Conservation (phyloP, 2,888 invertebrate species). For the Netelia fuscicornis region DNA sequence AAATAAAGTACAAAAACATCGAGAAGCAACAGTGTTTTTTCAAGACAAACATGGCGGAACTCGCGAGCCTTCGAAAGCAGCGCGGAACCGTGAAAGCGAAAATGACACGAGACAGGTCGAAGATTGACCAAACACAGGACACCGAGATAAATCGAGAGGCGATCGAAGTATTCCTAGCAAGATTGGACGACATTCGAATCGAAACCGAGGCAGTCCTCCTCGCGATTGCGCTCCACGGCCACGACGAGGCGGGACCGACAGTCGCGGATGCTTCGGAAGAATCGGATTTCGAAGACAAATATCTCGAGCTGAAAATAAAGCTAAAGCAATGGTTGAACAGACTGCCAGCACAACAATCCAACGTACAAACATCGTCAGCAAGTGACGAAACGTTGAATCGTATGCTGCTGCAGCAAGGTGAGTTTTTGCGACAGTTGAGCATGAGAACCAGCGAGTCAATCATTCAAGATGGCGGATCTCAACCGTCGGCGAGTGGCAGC, state of each 20-base stretch:
- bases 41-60: too few relatives aligned
- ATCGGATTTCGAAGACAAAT: conserved; percentile 46
- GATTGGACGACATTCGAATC: too few relatives aligned
- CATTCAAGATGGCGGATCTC: not conserved
- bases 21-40: too few relatives aligned
- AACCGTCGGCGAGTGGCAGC: too few relatives aligned
- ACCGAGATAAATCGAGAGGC: too few relatives aligned
- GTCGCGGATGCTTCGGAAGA: conserved; percentile 30
- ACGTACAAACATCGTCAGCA: conserved; percentile 2
- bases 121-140: too few relatives aligned
- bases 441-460: not conserved
- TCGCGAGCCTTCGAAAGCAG: too few relatives aligned
- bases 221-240: not conserved
- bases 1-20: too few relatives aligned
- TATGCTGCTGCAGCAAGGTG: conserved; percentile 54
- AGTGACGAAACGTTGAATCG: conserved; percentile 40
- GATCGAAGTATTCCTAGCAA: too few relatives aligned
- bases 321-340: conserved; percentile 40
- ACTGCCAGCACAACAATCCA: conserved; percentile 22
- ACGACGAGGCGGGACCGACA: not conserved
- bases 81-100: too few relatives aligned
- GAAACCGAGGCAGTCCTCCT: not conserved
- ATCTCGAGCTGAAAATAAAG: conserved; percentile 44
- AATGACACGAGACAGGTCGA: too few relatives aligned
- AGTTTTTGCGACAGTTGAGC: conserved; percentile 34